These are phyloP conservation scores for Harpagoxenus sublaevis DNA, from an alignment of 2,888 invertebrate genomes.

Conservation along the genomic window DNA sequence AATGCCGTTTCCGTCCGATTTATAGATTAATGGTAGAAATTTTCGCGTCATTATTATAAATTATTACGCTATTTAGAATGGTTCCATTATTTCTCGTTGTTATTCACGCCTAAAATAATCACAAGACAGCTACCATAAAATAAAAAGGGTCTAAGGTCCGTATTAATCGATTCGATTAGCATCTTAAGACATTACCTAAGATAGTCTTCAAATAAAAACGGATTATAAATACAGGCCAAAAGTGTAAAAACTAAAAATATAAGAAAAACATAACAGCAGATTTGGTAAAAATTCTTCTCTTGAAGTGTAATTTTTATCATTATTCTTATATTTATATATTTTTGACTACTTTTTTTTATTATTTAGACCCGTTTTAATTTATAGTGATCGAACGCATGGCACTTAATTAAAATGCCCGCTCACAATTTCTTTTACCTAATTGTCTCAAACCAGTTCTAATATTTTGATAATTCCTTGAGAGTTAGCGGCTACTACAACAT, in stretches of 20 bases:
- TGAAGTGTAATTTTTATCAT: not conserved
- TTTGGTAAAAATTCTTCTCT: not conserved
- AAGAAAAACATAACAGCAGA: not conserved
- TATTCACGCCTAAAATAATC: conserved; percentile 48
- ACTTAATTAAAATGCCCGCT: not conserved
- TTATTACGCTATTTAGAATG: conserved; percentile 71
- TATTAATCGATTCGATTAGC: too few species aligned
- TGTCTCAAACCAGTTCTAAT: conserved; percentile 89
- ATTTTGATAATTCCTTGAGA: conserved; percentile 98
- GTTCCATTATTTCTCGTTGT: conserved; percentile 67
- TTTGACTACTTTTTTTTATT: not conserved
- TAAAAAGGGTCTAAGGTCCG: conserved; percentile 9
- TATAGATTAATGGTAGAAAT: conserved; percentile 52
- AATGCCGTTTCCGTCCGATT: conserved; percentile 36
- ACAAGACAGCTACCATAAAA: conserved; percentile 26
- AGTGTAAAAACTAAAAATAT: not conserved
- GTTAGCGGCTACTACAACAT: conserved; percentile 96
- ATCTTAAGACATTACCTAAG: too few species aligned
- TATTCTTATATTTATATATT: not conserved
- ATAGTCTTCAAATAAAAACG: too few species aligned
- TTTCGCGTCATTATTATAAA: conserved; percentile 48
- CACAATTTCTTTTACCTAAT: conserved; percentile 11
- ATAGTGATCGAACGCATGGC: conserved; percentile 6
- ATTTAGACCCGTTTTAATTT: conserved; percentile 43
- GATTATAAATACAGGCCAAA: not conserved